Evolutionary conservation across 2,888 invertebrate genomes (phyloP), one percentile per base, ranked within the genome.

Genomic region (Lordiphosa andalusiaca): DNA sequence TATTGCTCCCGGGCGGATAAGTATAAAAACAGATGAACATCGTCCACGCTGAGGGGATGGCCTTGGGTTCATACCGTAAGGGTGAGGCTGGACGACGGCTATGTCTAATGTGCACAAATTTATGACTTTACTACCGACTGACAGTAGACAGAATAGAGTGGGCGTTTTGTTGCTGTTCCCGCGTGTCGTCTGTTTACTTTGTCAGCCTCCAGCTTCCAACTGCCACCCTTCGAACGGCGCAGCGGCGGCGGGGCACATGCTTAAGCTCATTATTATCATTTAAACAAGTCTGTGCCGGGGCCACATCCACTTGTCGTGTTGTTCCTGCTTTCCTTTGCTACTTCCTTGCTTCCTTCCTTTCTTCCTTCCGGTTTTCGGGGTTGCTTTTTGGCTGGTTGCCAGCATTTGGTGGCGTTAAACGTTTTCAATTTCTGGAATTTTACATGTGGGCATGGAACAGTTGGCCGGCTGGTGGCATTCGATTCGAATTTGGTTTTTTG

Each of bases 1-100:
- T 86, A 87, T 87, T 85, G 88, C 87, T 87, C 88, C 87, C 87
- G 86, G 86, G 87, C 86, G 86, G 70, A 85, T 81, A 87, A 84
- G 86, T 69, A 85, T 81, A 87, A 84, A 77, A 87, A 71, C 87
- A 88, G 88, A 87, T 87, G 85, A 86, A 61, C 72, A 54, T 52
- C 49, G 53, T 49, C 42, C 51, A 50, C 12, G 37, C 12, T 13
- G 37, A 47, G 52, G 54, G 44, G 36, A 30, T 12, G 47, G 38
- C 33, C 44, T 21, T n/a, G 21, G n/a, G 25, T 33, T 6, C 10
- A 0, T 10, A 2, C 30, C 30, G 4, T 30, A 21, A 37, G 33
- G 12, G 46, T 25, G 40, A 48, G 46, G 66, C 44, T 46, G 73
- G 77, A 71, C 84, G 75, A 70, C 67, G 80, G 53, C 84, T 80